Percentiles rank a stretch among this genome's conserved stretches.
These are phyloP conservation scores for Mormyrus proboscirostris DNA, from an alignment of 2,797 vertebrate species.

Conservation along the genomic window DNA sequence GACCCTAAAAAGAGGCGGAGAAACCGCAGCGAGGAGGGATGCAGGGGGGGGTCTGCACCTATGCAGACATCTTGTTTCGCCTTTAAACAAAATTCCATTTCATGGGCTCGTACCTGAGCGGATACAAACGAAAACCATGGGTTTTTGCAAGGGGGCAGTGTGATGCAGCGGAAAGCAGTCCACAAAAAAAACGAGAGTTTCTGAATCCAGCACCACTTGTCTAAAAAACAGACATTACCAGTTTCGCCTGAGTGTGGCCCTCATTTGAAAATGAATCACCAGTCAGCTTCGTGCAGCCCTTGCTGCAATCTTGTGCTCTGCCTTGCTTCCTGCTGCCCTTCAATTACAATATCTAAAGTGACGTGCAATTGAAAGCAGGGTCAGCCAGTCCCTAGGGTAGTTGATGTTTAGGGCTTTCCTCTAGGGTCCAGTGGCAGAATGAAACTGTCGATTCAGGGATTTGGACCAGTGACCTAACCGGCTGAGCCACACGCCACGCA, in stretches of 20 bases:
- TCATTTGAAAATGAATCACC: not conserved
- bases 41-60: not conserved
- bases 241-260: not conserved
- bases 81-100: not conserved
- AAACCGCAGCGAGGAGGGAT: not conserved
- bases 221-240: not conserved
- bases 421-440: not conserved
- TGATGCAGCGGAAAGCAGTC: not conserved
- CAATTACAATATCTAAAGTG: not conserved
- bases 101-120: not conserved
- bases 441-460: not conserved
- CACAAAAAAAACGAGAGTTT: not conserved
- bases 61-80: not conserved
- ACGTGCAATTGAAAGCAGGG: not conserved
- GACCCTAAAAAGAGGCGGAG: not conserved
- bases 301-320: not conserved
- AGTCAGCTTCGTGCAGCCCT: not conserved
- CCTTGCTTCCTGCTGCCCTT: not conserved
- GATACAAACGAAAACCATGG: not conserved
- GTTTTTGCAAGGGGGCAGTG: not conserved
- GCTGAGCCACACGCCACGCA: not conserved
- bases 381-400: not conserved
- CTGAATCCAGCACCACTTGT: not conserved
- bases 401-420: not conserved
- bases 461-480: not conserved